These are phyloP conservation scores for Nephrotoma flavescens DNA, from an alignment of 2,888 invertebrate species.

Conservation along the genomic window DNA sequence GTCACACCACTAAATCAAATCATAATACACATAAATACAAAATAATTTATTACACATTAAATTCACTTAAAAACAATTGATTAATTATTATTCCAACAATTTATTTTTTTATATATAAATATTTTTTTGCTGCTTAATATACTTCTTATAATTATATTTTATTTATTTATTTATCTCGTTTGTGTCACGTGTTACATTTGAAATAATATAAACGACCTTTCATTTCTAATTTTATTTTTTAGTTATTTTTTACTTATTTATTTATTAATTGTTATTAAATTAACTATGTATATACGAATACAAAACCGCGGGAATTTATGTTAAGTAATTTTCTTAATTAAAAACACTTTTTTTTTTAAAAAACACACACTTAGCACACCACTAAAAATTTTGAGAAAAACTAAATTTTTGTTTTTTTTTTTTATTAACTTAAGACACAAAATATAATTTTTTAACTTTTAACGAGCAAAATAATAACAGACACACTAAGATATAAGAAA, in stretches of 20 bases:
- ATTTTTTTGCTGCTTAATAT: background rate
- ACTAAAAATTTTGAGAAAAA: background rate
- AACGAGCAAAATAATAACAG: background rate
- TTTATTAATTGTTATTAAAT: background rate
- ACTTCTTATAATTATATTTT: background rate
- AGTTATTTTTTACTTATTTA: background rate
- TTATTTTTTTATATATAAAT: background rate
- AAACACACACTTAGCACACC: background rate
- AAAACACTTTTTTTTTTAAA: background rate
- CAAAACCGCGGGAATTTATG: background rate
- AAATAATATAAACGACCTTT: background rate
- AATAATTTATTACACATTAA: background rate
- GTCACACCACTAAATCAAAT: background rate
- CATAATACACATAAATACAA: background rate
- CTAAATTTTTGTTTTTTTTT: background rate
- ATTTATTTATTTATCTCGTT: background rate
- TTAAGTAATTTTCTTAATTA: background rate
- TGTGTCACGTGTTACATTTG: background rate
- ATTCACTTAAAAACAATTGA: background rate
- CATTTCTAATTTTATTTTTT: background rate
- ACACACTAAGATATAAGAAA: background rate
- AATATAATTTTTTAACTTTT: background rate
- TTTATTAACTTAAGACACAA: background rate
- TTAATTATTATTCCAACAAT: background rate
- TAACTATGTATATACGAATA: background rate